These are phyloP conservation scores for Oscheius onirici DNA, from an alignment of 2,888 invertebrate genomes.

Conservation along the genomic window DNA sequence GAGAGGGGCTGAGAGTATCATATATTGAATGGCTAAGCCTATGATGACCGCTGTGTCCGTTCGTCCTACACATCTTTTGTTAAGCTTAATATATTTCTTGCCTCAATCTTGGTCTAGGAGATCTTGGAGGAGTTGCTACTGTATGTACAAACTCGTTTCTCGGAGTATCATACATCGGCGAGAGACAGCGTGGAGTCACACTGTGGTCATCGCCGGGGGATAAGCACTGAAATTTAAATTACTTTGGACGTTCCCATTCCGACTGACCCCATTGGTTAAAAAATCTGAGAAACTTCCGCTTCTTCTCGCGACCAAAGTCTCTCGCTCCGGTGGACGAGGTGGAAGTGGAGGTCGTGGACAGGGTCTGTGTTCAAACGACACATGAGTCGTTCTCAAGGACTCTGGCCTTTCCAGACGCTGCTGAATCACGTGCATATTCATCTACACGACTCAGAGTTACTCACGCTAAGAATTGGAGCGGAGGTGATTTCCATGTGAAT, in stretches of 20 bases:
- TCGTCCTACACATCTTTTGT: neutral
- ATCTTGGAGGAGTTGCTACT: conserved; percentile 14
- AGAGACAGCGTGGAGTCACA: conserved; percentile 19
- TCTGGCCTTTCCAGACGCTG: neutral
- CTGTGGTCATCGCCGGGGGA: conserved; percentile 22
- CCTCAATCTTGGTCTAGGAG: conserved; percentile 5
- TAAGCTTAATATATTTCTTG: neutral
- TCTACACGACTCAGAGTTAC: neutral
- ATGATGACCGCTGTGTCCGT: neutral
- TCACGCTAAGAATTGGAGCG: neutral
- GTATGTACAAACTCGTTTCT: conserved; percentile 5
- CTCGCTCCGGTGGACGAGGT: neutral
- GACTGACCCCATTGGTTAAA: conserved; percentile 6
- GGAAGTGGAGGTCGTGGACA: conserved; percentile 19
- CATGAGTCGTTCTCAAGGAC: neutral
- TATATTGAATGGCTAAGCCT: neutral
- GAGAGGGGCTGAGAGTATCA: conserved; percentile 13
- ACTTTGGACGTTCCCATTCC: neutral
- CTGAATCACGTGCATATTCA: neutral
- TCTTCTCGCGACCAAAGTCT: neutral
- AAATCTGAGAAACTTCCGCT: conserved; percentile 26
- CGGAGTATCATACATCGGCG: conserved; percentile 30
- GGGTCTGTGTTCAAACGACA: conserved; percentile 12
- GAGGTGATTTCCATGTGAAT: neutral
- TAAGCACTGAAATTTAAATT: conserved; percentile 27